Conservation (phyloP, 2,113 vertebrate species). For the zebrafish (Danio rerio) region DNA sequence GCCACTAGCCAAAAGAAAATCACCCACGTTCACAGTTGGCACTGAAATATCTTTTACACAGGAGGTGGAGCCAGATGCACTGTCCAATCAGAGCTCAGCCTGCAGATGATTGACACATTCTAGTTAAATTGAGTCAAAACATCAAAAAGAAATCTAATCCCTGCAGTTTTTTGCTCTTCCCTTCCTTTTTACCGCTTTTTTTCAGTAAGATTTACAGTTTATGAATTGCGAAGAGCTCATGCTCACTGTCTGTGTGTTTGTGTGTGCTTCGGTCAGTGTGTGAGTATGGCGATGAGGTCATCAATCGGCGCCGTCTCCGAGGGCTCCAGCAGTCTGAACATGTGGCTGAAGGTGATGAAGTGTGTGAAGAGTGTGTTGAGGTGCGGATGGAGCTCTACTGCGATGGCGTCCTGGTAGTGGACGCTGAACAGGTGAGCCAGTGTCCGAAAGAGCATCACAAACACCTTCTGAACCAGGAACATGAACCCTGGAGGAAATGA, state of each 20-base stretch:
- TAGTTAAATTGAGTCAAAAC: conserved; percentile 4
- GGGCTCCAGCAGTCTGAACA: conserved; percentile 77
- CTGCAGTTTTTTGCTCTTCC: background rate
- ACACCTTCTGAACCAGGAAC: conserved; percentile 81
- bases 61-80: background rate
- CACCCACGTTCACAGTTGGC: background rate
- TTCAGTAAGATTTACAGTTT: background rate
- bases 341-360: conserved; percentile 77
- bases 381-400: conserved; percentile 78
- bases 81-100: conserved; percentile 2
- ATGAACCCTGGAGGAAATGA: conserved; percentile 76
- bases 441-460: conserved; percentile 78
- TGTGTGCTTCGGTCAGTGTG: conserved; percentile 1
- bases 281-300: conserved; percentile 76
- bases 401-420: conserved; percentile 78
- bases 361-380: conserved; percentile 83
- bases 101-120: background rate
- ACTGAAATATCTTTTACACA: background rate
- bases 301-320: conserved; percentile 76
- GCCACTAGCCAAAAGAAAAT: background rate
- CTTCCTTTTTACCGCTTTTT: background rate
- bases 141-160: background rate
- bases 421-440: conserved; percentile 82
- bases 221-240: background rate
- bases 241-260: conserved; percentile 17